These are phyloP conservation scores for Caracal caracal DNA, from an alignment of 2,113 vertebrate genomes.

Conservation along the genomic window DNA sequence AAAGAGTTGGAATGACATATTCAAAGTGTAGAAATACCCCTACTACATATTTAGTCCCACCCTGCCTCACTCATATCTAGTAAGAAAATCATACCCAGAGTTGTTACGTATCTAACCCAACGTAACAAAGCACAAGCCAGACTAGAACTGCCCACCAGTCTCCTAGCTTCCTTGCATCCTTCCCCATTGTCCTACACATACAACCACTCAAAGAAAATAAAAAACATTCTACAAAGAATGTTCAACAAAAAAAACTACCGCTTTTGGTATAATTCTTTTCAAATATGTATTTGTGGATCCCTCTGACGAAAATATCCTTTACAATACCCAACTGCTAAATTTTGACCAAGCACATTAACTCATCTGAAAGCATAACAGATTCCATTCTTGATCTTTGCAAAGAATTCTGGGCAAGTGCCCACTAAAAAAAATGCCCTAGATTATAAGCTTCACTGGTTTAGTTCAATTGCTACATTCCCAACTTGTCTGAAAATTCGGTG, in stretches of 20 bases:
- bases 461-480: constrained; percentile 5
- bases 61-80: background rate
- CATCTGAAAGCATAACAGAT: background rate
- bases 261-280: background rate
- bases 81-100: background rate
- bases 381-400: constrained; percentile 11
- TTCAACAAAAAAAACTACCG: background rate
- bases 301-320: background rate
- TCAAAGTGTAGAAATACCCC: background rate
- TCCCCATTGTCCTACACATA: background rate
- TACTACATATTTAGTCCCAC: background rate
- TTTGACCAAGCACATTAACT: background rate
- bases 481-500: background rate
- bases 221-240: background rate
- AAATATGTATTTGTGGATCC: background rate
- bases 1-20: background rate
- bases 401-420: background rate
- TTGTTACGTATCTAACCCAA: background rate
- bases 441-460: background rate
- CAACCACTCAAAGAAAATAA: background rate
- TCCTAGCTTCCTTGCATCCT: background rate
- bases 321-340: background rate
- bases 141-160: background rate
- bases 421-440: background rate
- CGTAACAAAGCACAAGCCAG: background rate